Evolutionary conservation across 2,797 vertebrate species (phyloP).

Genomic region (Malurus leucopterus): DNA sequence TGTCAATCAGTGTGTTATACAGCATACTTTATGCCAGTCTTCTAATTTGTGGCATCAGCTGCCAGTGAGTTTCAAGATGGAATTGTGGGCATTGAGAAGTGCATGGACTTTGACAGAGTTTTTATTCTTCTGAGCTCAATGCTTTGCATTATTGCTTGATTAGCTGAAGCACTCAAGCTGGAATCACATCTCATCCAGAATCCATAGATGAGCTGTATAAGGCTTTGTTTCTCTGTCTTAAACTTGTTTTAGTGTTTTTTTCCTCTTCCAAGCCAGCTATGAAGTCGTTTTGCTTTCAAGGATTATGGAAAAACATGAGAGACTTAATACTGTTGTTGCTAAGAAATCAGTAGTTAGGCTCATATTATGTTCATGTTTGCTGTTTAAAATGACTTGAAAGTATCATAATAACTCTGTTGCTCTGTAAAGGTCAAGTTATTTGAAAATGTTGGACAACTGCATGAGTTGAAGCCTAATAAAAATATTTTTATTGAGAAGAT

Average conservation of each 20-base stretch:
- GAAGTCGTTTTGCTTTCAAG: background rate
- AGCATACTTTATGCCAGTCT: background rate
- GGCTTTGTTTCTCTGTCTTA: background rate
- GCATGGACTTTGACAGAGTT: background rate
- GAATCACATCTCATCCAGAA: background rate
- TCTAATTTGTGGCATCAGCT: background rate
- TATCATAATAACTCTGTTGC: fast-evolving
- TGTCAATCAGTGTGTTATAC: background rate
- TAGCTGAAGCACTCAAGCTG: background rate
- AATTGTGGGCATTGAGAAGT: background rate
- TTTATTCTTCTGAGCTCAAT: slow-evolving; percentile 1
- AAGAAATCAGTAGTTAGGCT: background rate
- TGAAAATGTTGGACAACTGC: background rate
- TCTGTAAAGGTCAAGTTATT: background rate
- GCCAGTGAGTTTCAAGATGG: background rate
- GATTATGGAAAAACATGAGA: background rate
- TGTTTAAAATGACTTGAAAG: background rate
- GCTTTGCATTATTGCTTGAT: background rate
- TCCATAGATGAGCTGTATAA: background rate
- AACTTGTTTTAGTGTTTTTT: background rate
- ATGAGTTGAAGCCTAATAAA: background rate
- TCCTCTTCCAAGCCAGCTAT: background rate
- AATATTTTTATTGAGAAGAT: background rate
- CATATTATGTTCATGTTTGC: background rate
- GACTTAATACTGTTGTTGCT: background rate